phyloP scores from a whole-genome alignment of 2,113 vertebrate genomes.

The Lucifuga dentata region DNA sequence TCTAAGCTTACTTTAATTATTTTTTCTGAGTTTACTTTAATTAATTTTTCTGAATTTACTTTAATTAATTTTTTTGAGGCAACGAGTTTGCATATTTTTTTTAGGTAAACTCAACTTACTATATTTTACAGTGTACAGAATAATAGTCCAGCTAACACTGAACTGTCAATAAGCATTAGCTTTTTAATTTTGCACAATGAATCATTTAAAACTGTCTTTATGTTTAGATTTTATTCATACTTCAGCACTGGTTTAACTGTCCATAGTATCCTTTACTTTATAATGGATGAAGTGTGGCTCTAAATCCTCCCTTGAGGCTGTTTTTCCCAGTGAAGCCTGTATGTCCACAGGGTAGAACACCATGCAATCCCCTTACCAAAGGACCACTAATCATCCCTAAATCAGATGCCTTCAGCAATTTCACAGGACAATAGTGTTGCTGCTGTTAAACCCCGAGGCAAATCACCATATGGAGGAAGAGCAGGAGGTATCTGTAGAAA shows the following conservation, averaged over 20 bases:
- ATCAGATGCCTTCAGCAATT: constrained; percentile 68
- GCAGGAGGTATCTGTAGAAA: constrained; percentile 61
- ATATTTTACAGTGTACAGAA: too few species aligned
- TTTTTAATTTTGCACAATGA: constrained; percentile 48
- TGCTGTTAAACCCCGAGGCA: constrained; percentile 65
- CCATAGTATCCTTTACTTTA: constrained; percentile 42
- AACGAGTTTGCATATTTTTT: too few species aligned
- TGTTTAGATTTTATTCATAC: constrained; percentile 34
- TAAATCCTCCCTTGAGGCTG: constrained; percentile 61
- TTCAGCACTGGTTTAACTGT: constrained; percentile 17
- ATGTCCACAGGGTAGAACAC: constrained; percentile 63
- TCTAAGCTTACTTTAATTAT: too few species aligned
- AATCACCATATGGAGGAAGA: constrained; percentile 50
- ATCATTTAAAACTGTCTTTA: constrained; percentile 42
- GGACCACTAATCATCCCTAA: constrained; percentile 66
- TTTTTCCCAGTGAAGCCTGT: constrained; percentile 52
- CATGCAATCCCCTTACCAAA: constrained; percentile 33
- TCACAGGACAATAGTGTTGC: constrained; percentile 59
- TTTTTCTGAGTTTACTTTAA: too few species aligned
- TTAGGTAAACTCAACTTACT: too few species aligned
- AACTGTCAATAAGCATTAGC: constrained; percentile 38
- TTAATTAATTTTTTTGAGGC: too few species aligned
- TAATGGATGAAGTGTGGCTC: constrained; percentile 28
- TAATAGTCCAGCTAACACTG: constrained; percentile 12
- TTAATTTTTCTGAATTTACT: too few species aligned